These are phyloP conservation scores for Pteropus rufus DNA, from an alignment of 2,797 vertebrate species.

Conservation along the genomic window DNA sequence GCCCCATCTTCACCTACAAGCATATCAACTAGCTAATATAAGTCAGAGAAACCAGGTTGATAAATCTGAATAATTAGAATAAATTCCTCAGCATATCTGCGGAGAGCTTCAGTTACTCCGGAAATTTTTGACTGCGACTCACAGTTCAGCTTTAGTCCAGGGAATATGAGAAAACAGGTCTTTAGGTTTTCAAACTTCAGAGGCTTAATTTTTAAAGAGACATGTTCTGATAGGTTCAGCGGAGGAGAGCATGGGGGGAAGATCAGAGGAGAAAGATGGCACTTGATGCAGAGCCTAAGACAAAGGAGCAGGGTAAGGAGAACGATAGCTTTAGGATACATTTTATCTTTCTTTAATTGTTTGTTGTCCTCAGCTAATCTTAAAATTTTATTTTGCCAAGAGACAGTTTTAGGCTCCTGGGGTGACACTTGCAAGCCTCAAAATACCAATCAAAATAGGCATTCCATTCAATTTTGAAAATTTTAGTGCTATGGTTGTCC, in stretches of 20 bases:
- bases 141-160: not conserved
- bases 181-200: not conserved
- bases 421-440: not conserved
- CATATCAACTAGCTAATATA: not conserved
- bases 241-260: not conserved
- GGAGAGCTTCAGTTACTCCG: not conserved
- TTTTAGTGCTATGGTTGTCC: not conserved
- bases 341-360: not conserved
- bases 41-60: not conserved
- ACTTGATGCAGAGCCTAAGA: not conserved
- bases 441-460: not conserved
- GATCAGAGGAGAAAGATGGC: not conserved
- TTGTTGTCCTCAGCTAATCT: not conserved
- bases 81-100: not conserved
- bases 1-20: not conserved
- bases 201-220: not conserved
- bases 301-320: not conserved
- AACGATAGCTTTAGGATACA: not conserved
- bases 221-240: not conserved
- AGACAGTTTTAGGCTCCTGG: not conserved
- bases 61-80: not conserved
- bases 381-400: not conserved
- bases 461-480: not conserved
- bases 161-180: not conserved
- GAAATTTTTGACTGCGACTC: not conserved